Conservation (phyloP, 2,888 invertebrate genomes). For the Agrilus biguttatus region DNA sequence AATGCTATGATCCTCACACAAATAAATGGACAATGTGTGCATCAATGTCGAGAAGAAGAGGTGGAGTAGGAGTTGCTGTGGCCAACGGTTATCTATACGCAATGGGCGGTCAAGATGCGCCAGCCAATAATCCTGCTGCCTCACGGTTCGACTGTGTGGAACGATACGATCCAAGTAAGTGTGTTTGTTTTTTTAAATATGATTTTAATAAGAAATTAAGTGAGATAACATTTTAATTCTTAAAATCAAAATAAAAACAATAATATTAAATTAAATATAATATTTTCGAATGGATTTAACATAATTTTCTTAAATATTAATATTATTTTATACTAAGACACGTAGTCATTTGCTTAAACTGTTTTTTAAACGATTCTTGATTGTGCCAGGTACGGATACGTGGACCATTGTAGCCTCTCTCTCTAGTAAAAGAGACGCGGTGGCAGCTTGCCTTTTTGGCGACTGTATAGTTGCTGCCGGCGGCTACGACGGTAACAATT, state of each 20-base stretch:
- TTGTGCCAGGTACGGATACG: slow-evolving; percentile 58
- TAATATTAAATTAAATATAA: too few species aligned
- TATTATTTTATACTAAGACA: too few species aligned
- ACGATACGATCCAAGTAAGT: slow-evolving; percentile 53
- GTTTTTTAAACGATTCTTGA: slow-evolving; percentile 13
- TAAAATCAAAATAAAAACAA: not conserved
- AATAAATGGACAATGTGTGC: slow-evolving; percentile 75
- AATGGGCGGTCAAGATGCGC: slow-evolving; percentile 87
- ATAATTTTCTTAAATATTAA: too few species aligned
- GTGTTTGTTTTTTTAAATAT: slow-evolving; percentile 1
- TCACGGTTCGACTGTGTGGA: slow-evolving; percentile 81
- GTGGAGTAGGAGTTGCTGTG: slow-evolving; percentile 80
- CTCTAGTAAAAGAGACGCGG: slow-evolving; percentile 73
- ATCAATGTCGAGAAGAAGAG: slow-evolving; percentile 74
- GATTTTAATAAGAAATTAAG: too few species aligned
- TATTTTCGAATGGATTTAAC: too few species aligned
- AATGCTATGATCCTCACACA: slow-evolving; percentile 61
- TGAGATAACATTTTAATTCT: not conserved
- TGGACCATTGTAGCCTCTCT: slow-evolving; percentile 80
- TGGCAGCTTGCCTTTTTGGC: slow-evolving; percentile 76
- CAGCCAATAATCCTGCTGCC: slow-evolving; percentile 72
- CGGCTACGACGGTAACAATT: slow-evolving; percentile 84
- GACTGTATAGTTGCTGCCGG: slow-evolving; percentile 72
- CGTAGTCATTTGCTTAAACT: too few species aligned
- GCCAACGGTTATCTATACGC: slow-evolving; percentile 83